Evolutionary conservation across 2,888 invertebrate genomes (phyloP).

Genomic region (Ypsolopha sequella): DNA sequence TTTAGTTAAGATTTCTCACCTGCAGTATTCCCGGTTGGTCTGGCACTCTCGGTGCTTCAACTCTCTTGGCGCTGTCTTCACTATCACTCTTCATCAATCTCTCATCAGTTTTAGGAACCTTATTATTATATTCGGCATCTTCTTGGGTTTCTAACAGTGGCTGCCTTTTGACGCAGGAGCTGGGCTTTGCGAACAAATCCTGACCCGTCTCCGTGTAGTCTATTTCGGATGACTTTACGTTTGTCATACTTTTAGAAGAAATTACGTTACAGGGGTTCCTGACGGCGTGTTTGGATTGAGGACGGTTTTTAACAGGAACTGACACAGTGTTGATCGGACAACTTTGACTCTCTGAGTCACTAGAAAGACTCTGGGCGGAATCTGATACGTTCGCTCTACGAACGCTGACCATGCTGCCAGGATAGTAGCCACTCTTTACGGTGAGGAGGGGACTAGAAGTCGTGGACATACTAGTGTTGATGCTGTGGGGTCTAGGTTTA

Average conservation of each 20-base stretch:
- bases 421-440: slow-evolving; percentile 68
- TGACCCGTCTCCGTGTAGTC: slow-evolving; percentile 58
- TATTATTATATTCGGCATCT: slow-evolving; percentile 60
- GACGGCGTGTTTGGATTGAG: slow-evolving; percentile 38
- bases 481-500: slow-evolving; percentile 70
- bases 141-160: slow-evolving; percentile 56
- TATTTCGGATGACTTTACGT: slow-evolving; percentile 66
- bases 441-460: slow-evolving; percentile 78
- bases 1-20: slow-evolving; percentile 41
- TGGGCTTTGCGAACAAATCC: slow-evolving; percentile 36
- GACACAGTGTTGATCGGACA: slow-evolving; percentile 56
- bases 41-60: slow-evolving; percentile 27
- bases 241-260: slow-evolving; percentile 73
- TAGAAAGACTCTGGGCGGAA: slow-evolving; percentile 76
- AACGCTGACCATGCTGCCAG: slow-evolving; percentile 74
- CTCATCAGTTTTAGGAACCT: slow-evolving; percentile 63
- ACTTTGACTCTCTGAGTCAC: slow-evolving; percentile 73
- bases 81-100: slow-evolving; percentile 21
- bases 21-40: slow-evolving; percentile 73
- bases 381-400: slow-evolving; percentile 73
- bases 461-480: slow-evolving; percentile 73
- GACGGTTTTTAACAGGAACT: slow-evolving; percentile 69
- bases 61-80: slow-evolving; percentile 26
- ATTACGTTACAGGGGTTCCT: slow-evolving; percentile 50
- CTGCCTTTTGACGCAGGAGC: slow-evolving; percentile 56